Percentiles rank a stretch among this genome's conserved stretches.
phyloP scores from a whole-genome alignment of 1,140 invertebrate genomes.

The Spodoptera frugiperda region DNA sequence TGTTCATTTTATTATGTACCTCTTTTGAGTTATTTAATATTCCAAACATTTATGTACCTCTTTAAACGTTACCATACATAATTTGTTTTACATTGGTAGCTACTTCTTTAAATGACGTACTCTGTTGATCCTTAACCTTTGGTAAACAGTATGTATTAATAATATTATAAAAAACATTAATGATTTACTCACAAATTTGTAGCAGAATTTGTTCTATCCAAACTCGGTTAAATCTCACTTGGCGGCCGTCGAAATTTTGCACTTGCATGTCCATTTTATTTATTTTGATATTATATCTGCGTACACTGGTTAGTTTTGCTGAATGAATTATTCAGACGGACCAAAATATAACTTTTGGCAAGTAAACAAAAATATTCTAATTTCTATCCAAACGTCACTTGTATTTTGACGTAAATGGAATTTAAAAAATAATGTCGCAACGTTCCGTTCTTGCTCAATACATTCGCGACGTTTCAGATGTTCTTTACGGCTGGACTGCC shows the following conservation, averaged over 20 bases:
- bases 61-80: no score
- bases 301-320: neutral
- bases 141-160: neutral
- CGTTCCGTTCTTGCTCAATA: neutral
- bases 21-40: no score
- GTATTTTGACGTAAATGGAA: constrained; percentile 13
- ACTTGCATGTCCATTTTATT: constrained; percentile 55
- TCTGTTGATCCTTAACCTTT: neutral
- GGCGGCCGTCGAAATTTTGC: constrained; percentile 48
- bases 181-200: constrained; percentile 62
- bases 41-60: no score
- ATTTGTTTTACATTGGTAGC: no score
- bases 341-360: constrained; percentile 42
- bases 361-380: constrained; percentile 40
- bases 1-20: no score
- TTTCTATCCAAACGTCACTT: neutral
- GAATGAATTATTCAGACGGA: constrained; percentile 31
- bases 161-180: constrained; percentile 14
- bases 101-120: neutral
- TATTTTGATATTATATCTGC: neutral
- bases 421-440: neutral
- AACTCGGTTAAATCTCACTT: constrained; percentile 56
- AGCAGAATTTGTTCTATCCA: constrained; percentile 67
- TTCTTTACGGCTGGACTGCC: neutral
- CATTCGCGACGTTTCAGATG: neutral